Evolutionary conservation across 2,888 invertebrate species (phyloP), one percentile per base, ranked within the genome.

Genomic region (Smittia sp.): DNA sequence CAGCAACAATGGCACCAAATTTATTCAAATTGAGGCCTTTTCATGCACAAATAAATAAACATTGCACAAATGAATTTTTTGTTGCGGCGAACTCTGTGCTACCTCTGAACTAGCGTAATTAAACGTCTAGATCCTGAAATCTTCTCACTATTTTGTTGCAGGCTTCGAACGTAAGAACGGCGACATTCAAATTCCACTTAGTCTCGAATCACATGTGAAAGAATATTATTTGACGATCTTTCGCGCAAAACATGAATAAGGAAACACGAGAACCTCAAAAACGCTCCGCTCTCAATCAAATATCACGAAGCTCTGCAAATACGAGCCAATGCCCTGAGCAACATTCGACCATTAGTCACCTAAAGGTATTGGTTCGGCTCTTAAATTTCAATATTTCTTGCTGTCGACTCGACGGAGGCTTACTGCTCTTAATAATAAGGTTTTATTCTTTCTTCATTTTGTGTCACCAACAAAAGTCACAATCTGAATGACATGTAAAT

Each of bases 391-490:
- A 58, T 18, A 58, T 58, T 20, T 58, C 18, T 58, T 58, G 18
- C 22, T 22, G 58, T 58, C 18, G 18, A 7, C 22, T 58, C 22
- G 58, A 4, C 58, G 2, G 3, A 32, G 9, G 32, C 3, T 58
- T 11, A 58, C 7, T 58, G 38, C 38, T 11, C 6, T 15, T n/a
- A 46, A 46, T 46, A 46, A 46, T 46, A 46, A 46, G 46, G n/a
- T 46, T 46, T 46, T 46, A 46, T 46, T 46, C 46, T 46, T 46
- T 46, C 46, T 46, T 46, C 46, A 46, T 46, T 46, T 46, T 46
- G 46, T 46, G 46, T 46, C 46, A 46, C 46, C 11, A 46, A n/a
- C 46, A 15, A 46, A 7, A 46, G 15, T 46, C 46, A 15, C 46
- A 46, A 46, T n/a, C 11, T 46, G 46, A 46, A 46, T n/a, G 46